Percentiles rank a stretch among this genome's conserved stretches.
These are phyloP conservation scores for human DNA, from an alignment of 2,113 vertebrate genomes.

Conservation along the genomic window DNA sequence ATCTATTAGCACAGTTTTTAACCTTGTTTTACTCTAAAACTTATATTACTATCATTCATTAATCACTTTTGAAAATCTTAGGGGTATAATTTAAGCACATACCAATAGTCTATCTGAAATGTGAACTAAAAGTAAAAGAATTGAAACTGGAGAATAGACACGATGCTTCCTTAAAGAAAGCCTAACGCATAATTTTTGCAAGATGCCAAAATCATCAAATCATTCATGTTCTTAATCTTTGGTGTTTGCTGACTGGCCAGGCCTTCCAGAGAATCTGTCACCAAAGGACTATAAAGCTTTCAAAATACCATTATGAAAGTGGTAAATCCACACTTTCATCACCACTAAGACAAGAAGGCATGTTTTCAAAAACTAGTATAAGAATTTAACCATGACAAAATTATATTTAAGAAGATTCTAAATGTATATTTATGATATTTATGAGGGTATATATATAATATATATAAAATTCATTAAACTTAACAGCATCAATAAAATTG, in stretches of 20 bases:
- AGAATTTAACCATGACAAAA: conserved; percentile 27
- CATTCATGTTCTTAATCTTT: neutral
- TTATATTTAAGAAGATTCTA: conserved; percentile 27
- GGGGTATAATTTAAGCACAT: conserved; percentile 24
- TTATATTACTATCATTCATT: conserved; percentile 43
- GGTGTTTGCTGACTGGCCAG: conserved; percentile 49
- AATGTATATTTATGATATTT: neutral
- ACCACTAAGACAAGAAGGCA: conserved; percentile 41
- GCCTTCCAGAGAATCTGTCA: conserved; percentile 27
- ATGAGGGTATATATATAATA: neutral
- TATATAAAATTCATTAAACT: neutral
- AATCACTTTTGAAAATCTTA: conserved; percentile 50
- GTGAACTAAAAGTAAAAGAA: neutral
- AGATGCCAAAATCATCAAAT: conserved; percentile 41
- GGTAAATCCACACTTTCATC: conserved; percentile 53
- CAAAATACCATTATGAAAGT: conserved; percentile 44
- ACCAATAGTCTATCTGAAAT: conserved; percentile 49
- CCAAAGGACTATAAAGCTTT: conserved; percentile 59
- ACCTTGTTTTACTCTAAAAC: neutral
- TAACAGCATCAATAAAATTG: conserved; percentile 3
- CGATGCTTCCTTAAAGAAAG: conserved; percentile 30
- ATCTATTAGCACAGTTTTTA: neutral
- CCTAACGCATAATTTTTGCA: neutral
- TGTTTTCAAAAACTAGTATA: conserved; percentile 25
- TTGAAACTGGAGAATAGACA: neutral